Conservation (phyloP, 2,797 vertebrate genomes). For the Bucorvus abyssinicus region DNA sequence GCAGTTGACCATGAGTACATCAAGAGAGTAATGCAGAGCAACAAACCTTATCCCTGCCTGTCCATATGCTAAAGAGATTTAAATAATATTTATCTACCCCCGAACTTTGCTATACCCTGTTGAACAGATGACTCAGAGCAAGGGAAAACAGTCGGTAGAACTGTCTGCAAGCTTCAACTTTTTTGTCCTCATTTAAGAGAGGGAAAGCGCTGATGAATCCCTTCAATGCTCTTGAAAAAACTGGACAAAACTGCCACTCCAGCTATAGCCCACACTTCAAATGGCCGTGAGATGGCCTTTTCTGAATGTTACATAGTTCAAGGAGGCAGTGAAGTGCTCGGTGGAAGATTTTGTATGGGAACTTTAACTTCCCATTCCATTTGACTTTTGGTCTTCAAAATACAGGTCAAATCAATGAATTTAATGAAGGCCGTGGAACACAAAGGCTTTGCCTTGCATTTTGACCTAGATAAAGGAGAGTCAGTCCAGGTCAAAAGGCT, state of each 20-base stretch:
- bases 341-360: conserved; percentile 84
- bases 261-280: conserved; percentile 80
- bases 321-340: conserved; percentile 81
- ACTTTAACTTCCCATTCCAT: conserved; percentile 95
- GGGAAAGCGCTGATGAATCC: conserved; percentile 31
- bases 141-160: conserved; percentile 9
- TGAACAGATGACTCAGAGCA: neutral
- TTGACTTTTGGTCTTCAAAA: conserved; percentile 98
- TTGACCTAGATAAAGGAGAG: conserved; percentile 96
- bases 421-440: conserved; percentile 97
- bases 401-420: conserved; percentile 99
- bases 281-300: conserved; percentile 83
- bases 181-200: conserved; percentile 54
- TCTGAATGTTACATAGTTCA: conserved; percentile 74
- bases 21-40: neutral
- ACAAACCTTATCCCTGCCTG: neutral
- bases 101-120: neutral
- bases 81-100: conserved; percentile 4
- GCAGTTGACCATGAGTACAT: neutral
- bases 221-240: conserved; percentile 56
- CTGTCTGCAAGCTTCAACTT: neutral
- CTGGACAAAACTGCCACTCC: conserved; percentile 53
- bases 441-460: conserved; percentile 95
- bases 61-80: neutral
- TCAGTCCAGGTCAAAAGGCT: conserved; percentile 98